Evolutionary conservation across 1,140 invertebrate species (phyloP).

Genomic region (Pollicipes pollicipes): DNA sequence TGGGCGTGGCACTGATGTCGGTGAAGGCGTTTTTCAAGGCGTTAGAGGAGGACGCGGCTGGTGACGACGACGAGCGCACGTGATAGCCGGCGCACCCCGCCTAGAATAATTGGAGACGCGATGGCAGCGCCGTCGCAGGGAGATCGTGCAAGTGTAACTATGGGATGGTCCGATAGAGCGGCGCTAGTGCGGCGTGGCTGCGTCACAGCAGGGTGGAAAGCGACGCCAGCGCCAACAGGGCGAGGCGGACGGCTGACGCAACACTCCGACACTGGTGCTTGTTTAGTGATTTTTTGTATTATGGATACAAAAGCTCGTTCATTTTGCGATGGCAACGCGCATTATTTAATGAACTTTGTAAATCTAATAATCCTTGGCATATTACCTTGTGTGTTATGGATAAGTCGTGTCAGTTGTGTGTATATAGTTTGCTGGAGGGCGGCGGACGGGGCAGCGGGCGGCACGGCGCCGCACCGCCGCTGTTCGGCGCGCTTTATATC

Average conservation of each 20-base stretch:
- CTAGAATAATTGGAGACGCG: not conserved
- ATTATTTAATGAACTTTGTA: conserved; percentile 1
- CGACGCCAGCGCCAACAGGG: not conserved
- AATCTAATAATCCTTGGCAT: not conserved
- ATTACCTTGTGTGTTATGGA: not conserved
- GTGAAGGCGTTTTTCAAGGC: not conserved
- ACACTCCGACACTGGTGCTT: no score
- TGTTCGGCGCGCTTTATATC: not conserved
- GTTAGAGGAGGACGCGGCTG: not conserved
- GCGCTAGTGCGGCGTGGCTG: no score
- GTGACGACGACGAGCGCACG: not conserved
- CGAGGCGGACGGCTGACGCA: no score
- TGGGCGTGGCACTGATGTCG: not conserved
- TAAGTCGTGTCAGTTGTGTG: no score
- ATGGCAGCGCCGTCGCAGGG: not conserved
- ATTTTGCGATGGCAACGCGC: not conserved
- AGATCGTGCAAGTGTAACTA: not conserved
- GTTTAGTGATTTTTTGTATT: not conserved
- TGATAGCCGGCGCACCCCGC: not conserved
- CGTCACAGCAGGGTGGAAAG: no score
- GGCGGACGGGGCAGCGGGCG: not conserved
- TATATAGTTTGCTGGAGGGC: no score
- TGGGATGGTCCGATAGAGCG: not conserved
- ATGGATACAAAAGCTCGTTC: not conserved
- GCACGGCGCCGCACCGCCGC: not conserved